These are phyloP conservation scores for Ammodytes marinus DNA, from an alignment of 2,113 vertebrate species.

Conservation along the genomic window DNA sequence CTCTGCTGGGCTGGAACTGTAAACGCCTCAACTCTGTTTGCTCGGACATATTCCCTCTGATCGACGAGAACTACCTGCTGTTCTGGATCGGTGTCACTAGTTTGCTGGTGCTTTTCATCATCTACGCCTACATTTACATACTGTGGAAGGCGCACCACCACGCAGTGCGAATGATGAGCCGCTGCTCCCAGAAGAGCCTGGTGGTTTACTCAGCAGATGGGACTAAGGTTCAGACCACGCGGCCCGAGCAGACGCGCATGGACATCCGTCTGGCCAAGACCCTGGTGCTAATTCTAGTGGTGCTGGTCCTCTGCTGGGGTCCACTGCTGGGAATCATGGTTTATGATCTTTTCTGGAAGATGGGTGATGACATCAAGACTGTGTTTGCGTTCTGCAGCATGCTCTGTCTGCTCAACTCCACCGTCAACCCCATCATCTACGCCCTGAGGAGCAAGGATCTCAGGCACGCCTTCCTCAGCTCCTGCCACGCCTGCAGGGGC, in stretches of 20 bases:
- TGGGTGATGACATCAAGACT: constrained; percentile 97
- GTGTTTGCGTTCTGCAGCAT: constrained; percentile 99
- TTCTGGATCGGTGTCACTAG: constrained; percentile 99
- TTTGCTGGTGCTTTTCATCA: constrained; percentile 94
- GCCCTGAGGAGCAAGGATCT: constrained; percentile 98
- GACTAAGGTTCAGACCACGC: constrained; percentile 94
- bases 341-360: constrained; percentile 98
- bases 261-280: constrained; percentile 99
- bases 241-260: constrained; percentile 97
- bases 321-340: constrained; percentile 99
- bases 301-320: constrained; percentile 99
- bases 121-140: constrained; percentile 99
- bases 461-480: constrained; percentile 95
- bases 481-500: constrained; percentile 92
- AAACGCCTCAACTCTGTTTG: constrained; percentile 94
- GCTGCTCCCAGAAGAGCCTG: constrained; percentile 96
- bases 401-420: constrained; percentile 98
- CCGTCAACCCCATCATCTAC: constrained; percentile 98
- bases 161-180: constrained; percentile 96
- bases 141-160: constrained; percentile 99
- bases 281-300: constrained; percentile 96
- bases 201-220: constrained; percentile 95
- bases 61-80: constrained; percentile 97
- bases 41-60: constrained; percentile 98
- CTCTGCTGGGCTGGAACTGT: constrained; percentile 99